A percentile compares a stretch with the other conserved stretches of the same genome.
These are phyloP conservation scores for Channa argus DNA, from an alignment of 2,113 vertebrate species.

Conservation along the genomic window DNA sequence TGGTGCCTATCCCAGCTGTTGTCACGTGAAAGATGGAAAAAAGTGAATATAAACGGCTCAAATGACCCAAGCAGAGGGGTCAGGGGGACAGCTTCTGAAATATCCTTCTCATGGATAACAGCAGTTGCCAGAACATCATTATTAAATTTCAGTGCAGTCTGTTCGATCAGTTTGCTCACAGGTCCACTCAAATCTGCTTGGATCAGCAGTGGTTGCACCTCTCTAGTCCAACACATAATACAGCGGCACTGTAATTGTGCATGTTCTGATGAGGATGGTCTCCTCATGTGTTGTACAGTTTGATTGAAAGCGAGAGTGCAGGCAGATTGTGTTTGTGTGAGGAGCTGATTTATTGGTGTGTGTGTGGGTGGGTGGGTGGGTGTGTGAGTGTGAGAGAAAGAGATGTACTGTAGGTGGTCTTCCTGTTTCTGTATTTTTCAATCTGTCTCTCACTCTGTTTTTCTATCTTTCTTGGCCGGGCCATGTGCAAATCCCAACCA, in stretches of 20 bases:
- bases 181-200: constrained; percentile 8
- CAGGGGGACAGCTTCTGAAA: too few species aligned
- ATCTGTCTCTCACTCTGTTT: constrained; percentile 45
- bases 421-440: constrained; percentile 39
- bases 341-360: constrained; percentile 28
- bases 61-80: too few species aligned
- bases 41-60: too few species aligned
- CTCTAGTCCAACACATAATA: constrained; percentile 6
- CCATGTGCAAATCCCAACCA: constrained; percentile 98
- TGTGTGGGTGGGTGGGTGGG: constrained; percentile 18
- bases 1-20: too few species aligned
- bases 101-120: too few species aligned
- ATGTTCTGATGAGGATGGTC: constrained; percentile 23
- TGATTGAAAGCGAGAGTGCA: constrained; percentile 8
- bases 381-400: constrained; percentile 17
- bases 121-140: too few species aligned
- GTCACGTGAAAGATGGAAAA: too few species aligned
- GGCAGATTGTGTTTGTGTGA: constrained; percentile 36
- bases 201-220: constrained; percentile 19
- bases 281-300: constrained; percentile 12
- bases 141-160: too few species aligned
- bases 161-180: background rate
- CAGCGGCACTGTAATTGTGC: constrained; percentile 37
- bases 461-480: constrained; percentile 86
- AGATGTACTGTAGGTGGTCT: constrained; percentile 37